These are phyloP conservation scores for Leucophenga varia DNA, from an alignment of 1,140 invertebrate species.

Conservation along the genomic window DNA sequence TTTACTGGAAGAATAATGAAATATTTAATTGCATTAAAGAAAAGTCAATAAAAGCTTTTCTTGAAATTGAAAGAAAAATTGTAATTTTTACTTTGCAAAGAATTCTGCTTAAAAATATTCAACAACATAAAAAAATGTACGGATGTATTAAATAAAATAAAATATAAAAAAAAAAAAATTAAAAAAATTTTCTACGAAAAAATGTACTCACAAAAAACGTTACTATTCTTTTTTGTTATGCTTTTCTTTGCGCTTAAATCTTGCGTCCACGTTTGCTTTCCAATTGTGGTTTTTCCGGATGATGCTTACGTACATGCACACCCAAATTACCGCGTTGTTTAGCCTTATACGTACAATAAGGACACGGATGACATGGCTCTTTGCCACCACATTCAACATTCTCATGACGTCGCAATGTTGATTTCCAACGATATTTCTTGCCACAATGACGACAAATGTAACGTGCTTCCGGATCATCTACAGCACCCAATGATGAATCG, in stretches of 20 bases:
- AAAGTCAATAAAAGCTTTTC: slow-evolving; percentile 8
- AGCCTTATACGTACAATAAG: slow-evolving; percentile 76
- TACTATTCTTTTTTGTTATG: slow-evolving; percentile 9
- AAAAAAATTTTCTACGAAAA: slow-evolving; percentile 13
- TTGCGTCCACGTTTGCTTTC: slow-evolving; percentile 52
- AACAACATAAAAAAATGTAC: slow-evolving; percentile 38
- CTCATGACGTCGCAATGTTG: slow-evolving; percentile 77
- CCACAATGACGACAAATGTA: slow-evolving; percentile 78
- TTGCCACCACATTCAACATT: slow-evolving; percentile 86
- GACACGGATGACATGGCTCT: slow-evolving; percentile 77
- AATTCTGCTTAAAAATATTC: slow-evolving; percentile 40
- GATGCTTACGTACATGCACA: slow-evolving; percentile 79
- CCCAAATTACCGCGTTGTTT: slow-evolving; percentile 78
- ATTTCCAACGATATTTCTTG: slow-evolving; percentile 80
- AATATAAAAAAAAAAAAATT: slow-evolving; percentile 16
- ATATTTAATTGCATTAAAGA: no score
- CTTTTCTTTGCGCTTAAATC: slow-evolving; percentile 26
- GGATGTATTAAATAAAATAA: slow-evolving; percentile 17
- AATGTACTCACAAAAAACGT: slow-evolving; percentile 16
- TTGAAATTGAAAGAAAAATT: slow-evolving; percentile 42
- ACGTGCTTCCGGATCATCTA: slow-evolving; percentile 63
- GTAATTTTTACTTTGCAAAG: no score
- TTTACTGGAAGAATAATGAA: no score
- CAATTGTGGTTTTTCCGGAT: slow-evolving; percentile 57
- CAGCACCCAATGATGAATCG: slow-evolving; percentile 54